Base-by-base conservation (phyloP, 2,113 vertebrate genomes). In the Gavialis gangeticus region DNA sequence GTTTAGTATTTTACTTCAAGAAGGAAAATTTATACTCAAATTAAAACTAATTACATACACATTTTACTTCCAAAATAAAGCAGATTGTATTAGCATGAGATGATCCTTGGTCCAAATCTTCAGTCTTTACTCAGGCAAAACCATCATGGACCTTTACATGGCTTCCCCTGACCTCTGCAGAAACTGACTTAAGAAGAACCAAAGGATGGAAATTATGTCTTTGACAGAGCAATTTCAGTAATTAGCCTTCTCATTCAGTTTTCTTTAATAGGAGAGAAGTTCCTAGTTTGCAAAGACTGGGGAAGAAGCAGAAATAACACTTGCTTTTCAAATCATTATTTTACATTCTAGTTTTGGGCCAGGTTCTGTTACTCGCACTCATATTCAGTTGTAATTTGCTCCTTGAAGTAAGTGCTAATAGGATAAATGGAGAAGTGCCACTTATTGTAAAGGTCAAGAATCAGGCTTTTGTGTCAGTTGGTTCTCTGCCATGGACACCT, bases 21-120 rank as follows among this genome's bases (percentile, higher is more conserved):
- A 87, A 88, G 85, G 76, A 77, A 56, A 89, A 97, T 95, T 97
- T 97, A 95, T 96, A 95, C 96, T 94, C 76, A 95, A 94, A 96
- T 97, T 97, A 96, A 97, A 97, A 96, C 83, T 97, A 97, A 97
- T 98, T 97, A 90, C 87, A 94, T 55, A 55, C 59, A 60, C 62
- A 90, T 88, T 92, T 85, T 95, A 58, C 64, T 89, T 97, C 55
- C 93, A 92, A 95, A 93, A 0, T 75, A 96, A 97, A 94, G 64
- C 60, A 62, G 62, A 84, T 76, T 95, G 79, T 59, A 34, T 75
- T 91, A 77, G 24, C 54, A 57, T 56, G 56, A 85, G 67, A 73
- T 11, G 16, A 55, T 67, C 37, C 34, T 92, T 94, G 34, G 25
- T 89, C 76, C 91, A 86, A 90, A 73, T 63, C 25, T 10, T 75